Evolutionary conservation across 1,140 invertebrate genomes (phyloP).

Genomic region (Acyrthosiphon pisum): DNA sequence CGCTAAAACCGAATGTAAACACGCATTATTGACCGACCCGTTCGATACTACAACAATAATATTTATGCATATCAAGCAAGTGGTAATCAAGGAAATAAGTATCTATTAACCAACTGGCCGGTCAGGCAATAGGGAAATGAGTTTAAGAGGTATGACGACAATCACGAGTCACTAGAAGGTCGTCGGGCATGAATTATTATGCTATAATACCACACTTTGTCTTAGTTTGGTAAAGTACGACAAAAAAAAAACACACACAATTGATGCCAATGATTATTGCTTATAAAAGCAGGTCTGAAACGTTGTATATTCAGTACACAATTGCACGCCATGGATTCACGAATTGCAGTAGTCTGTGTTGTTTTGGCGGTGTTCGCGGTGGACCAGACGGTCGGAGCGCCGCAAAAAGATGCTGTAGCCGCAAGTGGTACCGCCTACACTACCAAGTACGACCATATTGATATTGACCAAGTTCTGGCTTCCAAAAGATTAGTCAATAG

Average conservation of each 20-base stretch:
- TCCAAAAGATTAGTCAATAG: slow-evolving; percentile 66
- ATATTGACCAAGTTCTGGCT: slow-evolving; percentile 65
- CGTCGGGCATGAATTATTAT: background rate
- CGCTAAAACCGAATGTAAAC: background rate
- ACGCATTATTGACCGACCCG: background rate
- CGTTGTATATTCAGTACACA: background rate
- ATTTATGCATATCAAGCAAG: background rate
- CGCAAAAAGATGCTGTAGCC: background rate
- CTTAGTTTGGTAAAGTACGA: background rate
- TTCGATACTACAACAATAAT: background rate
- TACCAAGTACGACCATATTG: slow-evolving; percentile 67
- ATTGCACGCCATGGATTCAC: slow-evolving; percentile 15
- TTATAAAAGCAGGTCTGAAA: background rate
- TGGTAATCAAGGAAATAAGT: slow-evolving; percentile 19
- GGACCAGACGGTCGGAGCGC: background rate
- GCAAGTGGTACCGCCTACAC: slow-evolving; percentile 62
- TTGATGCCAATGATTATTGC: background rate
- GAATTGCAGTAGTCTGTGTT: slow-evolving; percentile 11
- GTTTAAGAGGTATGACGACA: background rate
- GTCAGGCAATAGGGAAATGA: slow-evolving; percentile 21
- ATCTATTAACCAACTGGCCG: background rate
- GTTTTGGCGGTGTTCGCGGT: background rate
- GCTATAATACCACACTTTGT: slow-evolving; percentile 7
- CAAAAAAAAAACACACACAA: background rate
- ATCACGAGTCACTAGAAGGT: slow-evolving; percentile 28